Percentiles rank a stretch among this genome's conserved stretches.
Evolutionary conservation across 2,113 vertebrate species (phyloP).

Genomic region (Struthio camelus): DNA sequence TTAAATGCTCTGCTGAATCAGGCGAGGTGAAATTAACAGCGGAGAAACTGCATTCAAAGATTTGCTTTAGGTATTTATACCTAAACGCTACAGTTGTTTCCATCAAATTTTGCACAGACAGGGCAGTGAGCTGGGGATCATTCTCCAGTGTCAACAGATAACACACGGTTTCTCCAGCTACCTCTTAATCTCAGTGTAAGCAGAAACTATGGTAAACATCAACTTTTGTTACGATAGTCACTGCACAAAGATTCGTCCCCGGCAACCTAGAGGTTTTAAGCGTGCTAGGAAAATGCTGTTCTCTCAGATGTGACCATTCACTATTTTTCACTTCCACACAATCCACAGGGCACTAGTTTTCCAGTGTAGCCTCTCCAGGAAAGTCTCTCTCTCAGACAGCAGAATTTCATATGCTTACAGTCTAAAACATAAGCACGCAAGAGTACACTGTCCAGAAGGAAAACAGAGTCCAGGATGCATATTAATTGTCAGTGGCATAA

Average conservation of each 20-base stretch:
- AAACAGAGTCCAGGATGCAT: conserved; percentile 43
- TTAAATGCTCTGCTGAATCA: not conserved
- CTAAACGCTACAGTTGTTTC: not conserved
- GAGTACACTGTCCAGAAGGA: conserved; percentile 58
- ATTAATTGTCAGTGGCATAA: conserved; percentile 59
- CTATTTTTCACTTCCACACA: not conserved
- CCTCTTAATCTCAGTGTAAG: not conserved
- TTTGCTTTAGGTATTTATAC: not conserved
- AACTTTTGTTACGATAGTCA: not conserved
- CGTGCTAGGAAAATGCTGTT: not conserved
- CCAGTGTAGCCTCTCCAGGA: not conserved
- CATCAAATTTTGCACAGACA: not conserved
- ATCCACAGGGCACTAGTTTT: not conserved
- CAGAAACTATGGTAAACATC: not conserved
- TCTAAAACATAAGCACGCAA: not conserved
- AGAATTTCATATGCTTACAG: not conserved
- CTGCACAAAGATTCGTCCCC: not conserved
- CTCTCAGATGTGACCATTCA: not conserved
- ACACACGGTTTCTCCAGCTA: not conserved
- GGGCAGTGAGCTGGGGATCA: not conserved
- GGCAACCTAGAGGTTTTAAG: not conserved
- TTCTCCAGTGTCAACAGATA: not conserved
- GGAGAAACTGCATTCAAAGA: not conserved
- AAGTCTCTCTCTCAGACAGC: not conserved
- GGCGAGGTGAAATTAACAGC: not conserved